Evolutionary conservation across 2,888 invertebrate genomes (phyloP), one percentile per base, ranked within the genome.

Genomic region (Argyra leucocephala): DNA sequence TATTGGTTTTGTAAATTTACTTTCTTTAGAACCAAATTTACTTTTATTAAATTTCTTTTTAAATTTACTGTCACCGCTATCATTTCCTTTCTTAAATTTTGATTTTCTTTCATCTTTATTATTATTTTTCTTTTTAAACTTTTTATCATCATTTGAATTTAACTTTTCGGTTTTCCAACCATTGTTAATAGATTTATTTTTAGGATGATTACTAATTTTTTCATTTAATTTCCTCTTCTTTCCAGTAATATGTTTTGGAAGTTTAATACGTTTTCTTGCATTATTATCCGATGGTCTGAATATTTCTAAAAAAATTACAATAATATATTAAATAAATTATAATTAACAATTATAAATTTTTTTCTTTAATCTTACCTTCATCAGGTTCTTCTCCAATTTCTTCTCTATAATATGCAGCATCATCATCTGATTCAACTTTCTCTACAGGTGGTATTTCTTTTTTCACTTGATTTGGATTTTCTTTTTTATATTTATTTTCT

Each of bases 381-480:
- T 94, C 94, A 0, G 94, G 95, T 74, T 91, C 91, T 71, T 88
- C 87, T 37, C 95, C 95, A 23, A 95, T 91, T 82, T 93, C 95
- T 71, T 91, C 83, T 69, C 88, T 83, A 77, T 90, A 95, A 81
- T 94, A 94, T 69, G 88, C 87, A 0, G 85, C 86, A 79, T 94
- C 93, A 74, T 91, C 88, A 65, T 90, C 90, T 0, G 83, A 82
- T 37, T 82, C 82, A 57, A 81, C 80, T 1, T 77, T 78, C 1
- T 68, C 65, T 48, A 69, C 68, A 10, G 63, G 66, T 4, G 65
- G 66, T 65, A 65, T 83, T 70, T 86, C 88, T 74, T 86, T 83
- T 74, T 88, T 88, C 23, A 83, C 80, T 64, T 84, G 83, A 67
- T 86, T 83, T 72, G 85, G 87, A 3, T 48, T 15, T 2, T 68